Evolutionary conservation across 2,888 invertebrate genomes (phyloP), one percentile per base, ranked within the genome.

Genomic region (Apodemia zela): DNA sequence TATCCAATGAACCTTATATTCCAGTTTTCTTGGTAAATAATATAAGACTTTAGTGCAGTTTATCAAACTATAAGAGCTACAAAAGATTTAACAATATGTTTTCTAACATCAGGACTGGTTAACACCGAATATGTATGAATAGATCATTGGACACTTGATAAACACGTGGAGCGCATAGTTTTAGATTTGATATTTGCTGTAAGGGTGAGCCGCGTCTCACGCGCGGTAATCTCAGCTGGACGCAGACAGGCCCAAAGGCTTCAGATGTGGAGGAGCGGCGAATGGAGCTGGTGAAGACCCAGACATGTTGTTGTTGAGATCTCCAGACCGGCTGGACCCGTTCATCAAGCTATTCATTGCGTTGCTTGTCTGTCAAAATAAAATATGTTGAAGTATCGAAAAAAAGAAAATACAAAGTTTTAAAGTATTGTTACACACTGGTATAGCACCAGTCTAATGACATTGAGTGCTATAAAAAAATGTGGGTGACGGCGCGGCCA

Each of bases 241-340:
- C 79, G 94, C 93, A 0, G 94, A 94, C 57, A 94, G 87, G 63
- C 93, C 93, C 65, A 94, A 91, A 65, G 93, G 91, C 75, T 92
- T 90, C 76, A 93, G 90, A 83, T 93, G 93, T 73, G 93, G 84
- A 67, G 93, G 93, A 1, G 92, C 82, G 65, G 80, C 75, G 77
- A 87, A 88, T 45, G 87, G 77, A 18, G 89, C 89, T 57, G 89
- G 82, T 29, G 87, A 87, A 67, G 93, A 80, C 69, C 89, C 93
- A 17, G 94, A 93, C 94, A 94, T 94, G 85, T 94, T 94, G 88
- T 94, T 94, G 90, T 94, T 94, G 72, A 94, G 82, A 79, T 94
- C 94, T n/a, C 94, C 94, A 62, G 93, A 85, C 65, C 89, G 79
- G 67, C 84, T 77, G 3, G 89, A 85, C 42, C 91, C 94, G 80